A percentile compares a stretch with the other conserved stretches of the same genome.
Conservation (phyloP, 2,113 vertebrate species). For the Myocastor coypus region DNA sequence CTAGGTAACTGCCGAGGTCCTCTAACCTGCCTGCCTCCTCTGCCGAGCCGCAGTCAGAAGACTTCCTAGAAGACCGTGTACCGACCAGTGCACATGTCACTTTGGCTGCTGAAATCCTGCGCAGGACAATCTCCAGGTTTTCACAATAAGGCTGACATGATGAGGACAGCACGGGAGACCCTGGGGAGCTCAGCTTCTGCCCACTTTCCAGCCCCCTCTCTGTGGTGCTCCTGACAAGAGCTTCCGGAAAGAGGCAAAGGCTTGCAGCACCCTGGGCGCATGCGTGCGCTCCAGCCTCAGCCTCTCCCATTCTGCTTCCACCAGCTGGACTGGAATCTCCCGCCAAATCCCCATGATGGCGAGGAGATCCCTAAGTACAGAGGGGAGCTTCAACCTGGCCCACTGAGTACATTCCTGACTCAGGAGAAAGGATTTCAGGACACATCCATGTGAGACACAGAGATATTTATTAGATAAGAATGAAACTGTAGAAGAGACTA, state of each 20-base stretch:
- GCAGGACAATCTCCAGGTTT: neutral
- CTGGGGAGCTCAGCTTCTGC: neutral
- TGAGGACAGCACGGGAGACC: neutral
- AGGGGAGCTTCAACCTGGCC: neutral
- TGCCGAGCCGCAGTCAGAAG: neutral
- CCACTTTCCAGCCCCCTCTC: neutral
- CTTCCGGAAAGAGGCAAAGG: neutral
- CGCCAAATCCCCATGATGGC: neutral
- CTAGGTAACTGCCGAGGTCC: neutral
- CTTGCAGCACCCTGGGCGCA: neutral
- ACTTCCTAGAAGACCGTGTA: neutral
- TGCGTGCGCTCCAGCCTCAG: neutral
- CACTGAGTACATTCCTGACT: neutral
- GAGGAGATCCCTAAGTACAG: neutral
- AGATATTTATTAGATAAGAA: neutral
- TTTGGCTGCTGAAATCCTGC: neutral
- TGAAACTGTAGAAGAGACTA: neutral
- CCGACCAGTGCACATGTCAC: neutral
- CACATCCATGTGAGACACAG: neutral
- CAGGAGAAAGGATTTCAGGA: neutral
- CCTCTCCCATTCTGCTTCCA: too few relatives aligned
- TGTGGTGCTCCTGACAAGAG: too few relatives aligned
- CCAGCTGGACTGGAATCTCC: too few relatives aligned
- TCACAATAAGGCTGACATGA: slow-evolving; percentile 21
- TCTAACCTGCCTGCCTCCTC: neutral